Conservation (phyloP, 2,888 invertebrate species). For the Teleogryllus oceanicus region DNA sequence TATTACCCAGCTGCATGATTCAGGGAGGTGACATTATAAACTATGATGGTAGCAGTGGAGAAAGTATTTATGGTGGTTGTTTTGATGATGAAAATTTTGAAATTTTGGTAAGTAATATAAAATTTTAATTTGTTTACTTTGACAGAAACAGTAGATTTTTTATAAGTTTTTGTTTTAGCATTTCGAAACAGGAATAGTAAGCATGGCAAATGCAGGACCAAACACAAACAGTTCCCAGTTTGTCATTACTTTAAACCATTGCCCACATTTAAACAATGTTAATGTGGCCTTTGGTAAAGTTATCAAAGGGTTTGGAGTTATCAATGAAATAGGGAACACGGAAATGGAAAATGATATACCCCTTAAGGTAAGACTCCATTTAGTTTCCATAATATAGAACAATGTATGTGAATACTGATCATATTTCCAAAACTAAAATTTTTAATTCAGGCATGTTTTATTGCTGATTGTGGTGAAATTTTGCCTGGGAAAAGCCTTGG, state of each 20-base stretch:
- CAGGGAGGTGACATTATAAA: slow-evolving; percentile 77
- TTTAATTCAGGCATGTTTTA: slow-evolving; percentile 57
- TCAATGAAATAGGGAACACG: slow-evolving; percentile 66
- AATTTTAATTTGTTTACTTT: background rate
- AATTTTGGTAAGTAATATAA: slow-evolving; percentile 51
- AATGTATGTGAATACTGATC: slow-evolving; percentile 22
- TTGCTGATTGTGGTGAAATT: slow-evolving; percentile 72
- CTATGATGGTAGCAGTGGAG: slow-evolving; percentile 83
- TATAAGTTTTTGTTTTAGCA: slow-evolving; percentile 46
- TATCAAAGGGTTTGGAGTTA: slow-evolving; percentile 67
- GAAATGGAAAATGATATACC: slow-evolving; percentile 58
- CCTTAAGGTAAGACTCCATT: slow-evolving; percentile 52
- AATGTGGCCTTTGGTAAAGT: slow-evolving; percentile 83
- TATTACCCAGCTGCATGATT: slow-evolving; percentile 84
- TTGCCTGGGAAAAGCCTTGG: slow-evolving; percentile 60
- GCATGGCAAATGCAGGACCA: slow-evolving; percentile 73
- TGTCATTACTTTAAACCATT: slow-evolving; percentile 76
- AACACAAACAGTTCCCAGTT: slow-evolving; percentile 94
- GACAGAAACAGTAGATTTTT: background rate
- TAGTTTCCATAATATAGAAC: background rate
- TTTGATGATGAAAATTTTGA: slow-evolving; percentile 90
- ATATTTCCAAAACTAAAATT: slow-evolving; percentile 26
- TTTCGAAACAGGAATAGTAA: slow-evolving; percentile 63
- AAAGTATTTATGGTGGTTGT: slow-evolving; percentile 86
- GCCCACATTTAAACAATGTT: slow-evolving; percentile 71